A percentile compares a stretch with the other conserved stretches of the same genome.
phyloP scores from a whole-genome alignment of 1,140 invertebrate species.

The Cephus cinctus region DNA sequence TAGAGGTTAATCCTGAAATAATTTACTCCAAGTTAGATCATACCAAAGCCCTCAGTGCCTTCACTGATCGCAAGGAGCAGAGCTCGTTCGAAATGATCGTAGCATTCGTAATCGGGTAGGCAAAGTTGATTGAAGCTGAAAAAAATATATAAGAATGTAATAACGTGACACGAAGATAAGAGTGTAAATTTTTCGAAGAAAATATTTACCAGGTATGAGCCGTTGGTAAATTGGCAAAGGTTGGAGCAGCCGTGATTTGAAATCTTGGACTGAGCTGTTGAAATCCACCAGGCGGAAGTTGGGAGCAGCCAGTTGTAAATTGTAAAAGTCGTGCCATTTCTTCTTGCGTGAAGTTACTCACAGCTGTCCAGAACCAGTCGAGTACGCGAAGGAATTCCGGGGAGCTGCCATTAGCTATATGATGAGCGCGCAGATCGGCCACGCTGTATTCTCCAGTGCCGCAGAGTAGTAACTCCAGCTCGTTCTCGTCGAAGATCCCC shows the following conservation, averaged over 20 bases:
- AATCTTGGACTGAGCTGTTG: slow-evolving; percentile 86
- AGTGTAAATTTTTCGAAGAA: slow-evolving; percentile 1
- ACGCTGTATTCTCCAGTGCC: slow-evolving; percentile 92
- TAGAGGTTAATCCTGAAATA: slow-evolving; percentile 1
- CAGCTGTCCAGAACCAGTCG: slow-evolving; percentile 93
- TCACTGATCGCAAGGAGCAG: slow-evolving; percentile 90
- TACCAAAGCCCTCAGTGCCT: slow-evolving; percentile 93
- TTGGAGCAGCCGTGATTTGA: slow-evolving; percentile 86
- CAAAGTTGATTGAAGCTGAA: slow-evolving; percentile 94
- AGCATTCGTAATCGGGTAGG: slow-evolving; percentile 90
- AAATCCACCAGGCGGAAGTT: slow-evolving; percentile 89
- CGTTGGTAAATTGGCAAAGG: slow-evolving; percentile 86
- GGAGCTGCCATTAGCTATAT: slow-evolving; percentile 81
- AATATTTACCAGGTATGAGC: slow-evolving; percentile 83
- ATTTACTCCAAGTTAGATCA: slow-evolving; percentile 65
- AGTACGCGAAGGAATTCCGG: slow-evolving; percentile 81
- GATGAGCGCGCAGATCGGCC: slow-evolving; percentile 84
- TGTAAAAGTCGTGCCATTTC: slow-evolving; percentile 92
- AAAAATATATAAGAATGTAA: slow-evolving; percentile 27
- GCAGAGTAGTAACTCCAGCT: slow-evolving; percentile 89
- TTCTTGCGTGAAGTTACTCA: slow-evolving; percentile 87
- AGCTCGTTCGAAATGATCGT: slow-evolving; percentile 90
- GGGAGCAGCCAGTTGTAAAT: slow-evolving; percentile 92
- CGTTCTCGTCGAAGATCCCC: slow-evolving; percentile 95
- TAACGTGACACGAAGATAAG: slow-evolving; percentile 10